Evolutionary conservation across 30 jellyfish, hydroid and myxozoan species (phyloP), one percentile per base, ranked within the genome.

Genomic region (Clytia hemisphaerica): DNA sequence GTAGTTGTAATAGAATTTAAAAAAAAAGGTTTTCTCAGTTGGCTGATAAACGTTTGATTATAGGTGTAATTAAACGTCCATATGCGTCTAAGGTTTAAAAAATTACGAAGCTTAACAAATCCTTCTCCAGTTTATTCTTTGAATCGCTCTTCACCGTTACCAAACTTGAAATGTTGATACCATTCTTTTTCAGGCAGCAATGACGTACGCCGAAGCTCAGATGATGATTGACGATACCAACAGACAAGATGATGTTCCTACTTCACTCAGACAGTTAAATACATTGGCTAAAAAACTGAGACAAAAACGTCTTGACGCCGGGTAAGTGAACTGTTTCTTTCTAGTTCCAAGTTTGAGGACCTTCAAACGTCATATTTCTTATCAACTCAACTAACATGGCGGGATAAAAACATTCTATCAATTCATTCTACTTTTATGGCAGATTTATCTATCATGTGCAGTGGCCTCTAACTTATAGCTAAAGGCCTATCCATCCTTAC

Each of bases 151-250:
- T 16, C 53, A 40, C 53, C 16, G 10, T 10, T 7, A 16, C 53
- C 10, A 40, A 10, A 7, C 14, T 40, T 40, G 53, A 40, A 10
- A 15, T 51, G 67, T 59, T 29, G 62, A 30, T 59, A 10, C 14
- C 27, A 26, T 35, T n/a, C 49, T 61, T 15, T 35, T 45, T 59
- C 32, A 91, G 96, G 96, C 96, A 10, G 80, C 99, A 0, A 53
- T 84, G 75, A 93, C 99, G 27, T 93, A 93, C 67, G 95, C 94
- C 14, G 93, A 93, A 55, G 99, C 99, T n/a, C 99, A 93, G 61
- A 53, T 77, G 92, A 69, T 85, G 12, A 83, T 93, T 5, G 99
- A 93, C 64, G 97, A 83, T 32, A 78, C 92, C 10, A 22, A 87
- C 18, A 42, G 95, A 33, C 82, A 60, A 33, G 96, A 86, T 42